phyloP scores from a whole-genome alignment of 30 jellyfish, hydroid and myxozoan genomes.

The Aurelia coerulea region DNA sequence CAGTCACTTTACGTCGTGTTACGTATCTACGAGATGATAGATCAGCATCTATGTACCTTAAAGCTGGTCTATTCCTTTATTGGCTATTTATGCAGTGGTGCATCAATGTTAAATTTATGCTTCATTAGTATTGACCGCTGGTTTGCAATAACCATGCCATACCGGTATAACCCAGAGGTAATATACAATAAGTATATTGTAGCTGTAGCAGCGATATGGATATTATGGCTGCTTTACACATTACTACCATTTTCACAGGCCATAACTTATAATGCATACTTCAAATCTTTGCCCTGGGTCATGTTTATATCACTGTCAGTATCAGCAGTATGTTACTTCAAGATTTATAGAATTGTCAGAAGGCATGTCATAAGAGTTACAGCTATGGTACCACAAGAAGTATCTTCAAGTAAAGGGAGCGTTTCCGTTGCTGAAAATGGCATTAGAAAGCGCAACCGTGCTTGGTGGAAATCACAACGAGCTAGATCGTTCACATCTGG shows the following conservation, averaged over 20 bases:
- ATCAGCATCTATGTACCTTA: constrained; percentile 24
- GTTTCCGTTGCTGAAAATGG: neutral
- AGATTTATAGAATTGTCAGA: constrained; percentile 4
- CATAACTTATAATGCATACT: neutral
- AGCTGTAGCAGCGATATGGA: constrained; percentile 11
- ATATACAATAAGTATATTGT: neutral
- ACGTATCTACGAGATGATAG: constrained; percentile 25
- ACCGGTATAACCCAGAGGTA: constrained; percentile 13
- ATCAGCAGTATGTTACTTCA: constrained; percentile 19
- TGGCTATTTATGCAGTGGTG: constrained; percentile 44
- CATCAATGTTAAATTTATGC: constrained; percentile 18
- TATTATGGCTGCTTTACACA: constrained; percentile 23
- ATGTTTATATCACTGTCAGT: neutral
- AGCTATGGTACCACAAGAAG: neutral
- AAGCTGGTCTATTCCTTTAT: constrained; percentile 26
- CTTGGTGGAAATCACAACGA: constrained; percentile 12
- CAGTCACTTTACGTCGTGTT: constrained; percentile 22
- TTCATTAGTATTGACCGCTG: constrained; percentile 36
- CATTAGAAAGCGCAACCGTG: neutral
- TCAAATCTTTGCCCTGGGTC: constrained; percentile 11
- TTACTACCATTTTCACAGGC: constrained; percentile 18
- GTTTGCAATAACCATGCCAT: constrained; percentile 37
- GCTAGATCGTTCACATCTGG: constrained; percentile 1
- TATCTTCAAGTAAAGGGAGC: neutral
- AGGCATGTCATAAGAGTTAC: neutral